Percentiles rank a stretch among this genome's conserved stretches.
Conservation (phyloP, 2,888 invertebrate species). For the Coelogynopora nodosa region DNA sequence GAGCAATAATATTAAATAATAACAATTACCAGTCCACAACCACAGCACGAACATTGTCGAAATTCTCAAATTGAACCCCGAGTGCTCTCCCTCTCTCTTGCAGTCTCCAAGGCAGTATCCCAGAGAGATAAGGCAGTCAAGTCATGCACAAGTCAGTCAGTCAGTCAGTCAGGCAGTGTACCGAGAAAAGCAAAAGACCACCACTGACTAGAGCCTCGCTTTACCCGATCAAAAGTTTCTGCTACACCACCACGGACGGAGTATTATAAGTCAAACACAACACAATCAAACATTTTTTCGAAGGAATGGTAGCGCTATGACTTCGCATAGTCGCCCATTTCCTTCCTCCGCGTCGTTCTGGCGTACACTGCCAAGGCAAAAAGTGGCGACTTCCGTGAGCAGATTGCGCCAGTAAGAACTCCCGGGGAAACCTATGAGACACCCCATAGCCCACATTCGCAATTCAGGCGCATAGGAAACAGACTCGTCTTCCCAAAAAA, state of each 20-base stretch:
- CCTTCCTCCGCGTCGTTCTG: not conserved
- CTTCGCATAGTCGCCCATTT: not conserved
- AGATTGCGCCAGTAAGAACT: not conserved
- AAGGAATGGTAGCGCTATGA: not conserved
- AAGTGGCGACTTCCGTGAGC: conserved; percentile 9
- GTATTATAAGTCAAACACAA: not conserved
- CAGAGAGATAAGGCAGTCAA: not conserved
- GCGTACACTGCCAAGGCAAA: not conserved
- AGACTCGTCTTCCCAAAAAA: conserved; percentile 14
- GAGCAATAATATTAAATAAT: no score
- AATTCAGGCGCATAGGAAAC: not conserved
- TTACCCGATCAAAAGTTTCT: not conserved
- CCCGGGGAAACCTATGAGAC: not conserved
- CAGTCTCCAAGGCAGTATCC: not conserved
- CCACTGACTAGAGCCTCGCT: no score
- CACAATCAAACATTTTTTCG: not conserved
- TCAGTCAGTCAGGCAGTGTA: not conserved
- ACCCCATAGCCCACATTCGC: not conserved
- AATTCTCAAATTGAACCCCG: not conserved
- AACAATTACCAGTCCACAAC: no score
- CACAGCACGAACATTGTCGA: not conserved
- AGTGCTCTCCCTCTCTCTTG: not conserved
- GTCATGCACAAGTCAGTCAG: no score
- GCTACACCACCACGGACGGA: not conserved
- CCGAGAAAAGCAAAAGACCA: not conserved